A percentile compares a stretch with the other conserved stretches of the same genome.
Evolutionary conservation across 2,797 vertebrate species (phyloP).

Genomic region (Macrochelys suwanniensis): DNA sequence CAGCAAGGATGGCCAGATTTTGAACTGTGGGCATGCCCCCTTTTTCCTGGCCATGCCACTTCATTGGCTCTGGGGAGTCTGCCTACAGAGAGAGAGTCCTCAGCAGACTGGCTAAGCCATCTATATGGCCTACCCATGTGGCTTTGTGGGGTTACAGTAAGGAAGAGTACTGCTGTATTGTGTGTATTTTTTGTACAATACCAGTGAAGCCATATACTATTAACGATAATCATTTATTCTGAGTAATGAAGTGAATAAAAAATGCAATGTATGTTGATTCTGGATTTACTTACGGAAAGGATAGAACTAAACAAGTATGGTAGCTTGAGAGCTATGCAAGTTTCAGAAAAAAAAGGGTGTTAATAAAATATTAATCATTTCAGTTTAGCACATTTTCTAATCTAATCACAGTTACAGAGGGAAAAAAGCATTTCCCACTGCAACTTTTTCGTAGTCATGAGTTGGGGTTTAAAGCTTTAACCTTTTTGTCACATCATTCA

Average conservation of each 20-base stretch:
- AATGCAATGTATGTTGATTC: fast-evolving
- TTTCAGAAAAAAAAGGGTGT: neutral
- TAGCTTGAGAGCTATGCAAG: fast-evolving
- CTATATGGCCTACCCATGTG: fast-evolving
- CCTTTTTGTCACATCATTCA: constrained; percentile 46
- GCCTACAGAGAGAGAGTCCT: fast-evolving
- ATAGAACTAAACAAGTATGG: fast-evolving
- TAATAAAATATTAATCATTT: neutral
- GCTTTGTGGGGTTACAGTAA: neutral
- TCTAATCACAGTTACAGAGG: neutral
- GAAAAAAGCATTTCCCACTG: neutral
- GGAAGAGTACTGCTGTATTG: fast-evolving
- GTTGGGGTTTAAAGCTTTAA: constrained; percentile 51
- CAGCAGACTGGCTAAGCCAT: fast-evolving
- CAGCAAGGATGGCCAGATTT: neutral
- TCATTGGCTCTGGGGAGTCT: neutral
- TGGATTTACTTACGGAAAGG: neutral
- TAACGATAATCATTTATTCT: neutral
- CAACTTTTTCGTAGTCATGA: constrained; percentile 44
- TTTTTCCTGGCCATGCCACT: neutral
- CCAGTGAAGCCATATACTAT: neutral
- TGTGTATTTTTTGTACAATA: neutral
- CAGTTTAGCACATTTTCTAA: constrained; percentile 11
- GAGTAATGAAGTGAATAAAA: fast-evolving
- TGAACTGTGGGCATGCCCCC: neutral